phyloP scores from a whole-genome alignment of 2,888 invertebrate genomes.

The Taenaris catops region DNA sequence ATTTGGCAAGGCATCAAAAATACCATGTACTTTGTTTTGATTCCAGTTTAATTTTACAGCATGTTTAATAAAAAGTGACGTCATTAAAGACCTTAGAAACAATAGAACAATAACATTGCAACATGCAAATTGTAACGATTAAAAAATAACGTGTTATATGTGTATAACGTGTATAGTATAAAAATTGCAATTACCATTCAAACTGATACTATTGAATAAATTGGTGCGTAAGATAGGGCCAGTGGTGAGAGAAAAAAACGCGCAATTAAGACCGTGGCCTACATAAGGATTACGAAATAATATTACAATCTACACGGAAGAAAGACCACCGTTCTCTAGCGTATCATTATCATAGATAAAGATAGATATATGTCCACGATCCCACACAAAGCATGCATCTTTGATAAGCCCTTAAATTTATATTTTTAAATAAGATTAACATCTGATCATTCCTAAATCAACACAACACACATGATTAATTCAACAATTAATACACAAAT shows the following conservation, averaged over 20 bases:
- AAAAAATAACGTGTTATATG: slow-evolving; percentile 7
- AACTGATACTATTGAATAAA: slow-evolving; percentile 9
- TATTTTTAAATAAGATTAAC: slow-evolving; percentile 15
- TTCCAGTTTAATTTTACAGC: slow-evolving; percentile 7
- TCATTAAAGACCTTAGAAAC: slow-evolving; percentile 17
- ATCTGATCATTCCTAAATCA: slow-evolving; percentile 1
- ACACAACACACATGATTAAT: slow-evolving; percentile 2
- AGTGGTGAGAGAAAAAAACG: slow-evolving; percentile 49
- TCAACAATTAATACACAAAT: slow-evolving; percentile 38
- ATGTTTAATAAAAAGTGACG: slow-evolving; percentile 15
- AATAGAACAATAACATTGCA: slow-evolving; percentile 14
- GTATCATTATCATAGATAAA: slow-evolving; percentile 63
- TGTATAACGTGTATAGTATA: slow-evolving; percentile 1
- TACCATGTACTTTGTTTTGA: slow-evolving; percentile 31
- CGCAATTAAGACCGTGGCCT: slow-evolving; percentile 74
- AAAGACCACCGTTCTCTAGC: slow-evolving; percentile 56
- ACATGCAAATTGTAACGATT: slow-evolving; percentile 6
- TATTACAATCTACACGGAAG: slow-evolving; percentile 60
- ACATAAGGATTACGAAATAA: slow-evolving; percentile 73
- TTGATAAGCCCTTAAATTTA: slow-evolving; percentile 23
- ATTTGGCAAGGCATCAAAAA: slow-evolving; percentile 41
- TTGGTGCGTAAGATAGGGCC: slow-evolving; percentile 12
- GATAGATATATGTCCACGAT: slow-evolving; percentile 61
- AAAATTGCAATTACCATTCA: no score
- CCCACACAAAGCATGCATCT: slow-evolving; percentile 59